These are phyloP conservation scores for Archegozetes longisetosus DNA, from an alignment of 1,140 invertebrate species.

Conservation along the genomic window DNA sequence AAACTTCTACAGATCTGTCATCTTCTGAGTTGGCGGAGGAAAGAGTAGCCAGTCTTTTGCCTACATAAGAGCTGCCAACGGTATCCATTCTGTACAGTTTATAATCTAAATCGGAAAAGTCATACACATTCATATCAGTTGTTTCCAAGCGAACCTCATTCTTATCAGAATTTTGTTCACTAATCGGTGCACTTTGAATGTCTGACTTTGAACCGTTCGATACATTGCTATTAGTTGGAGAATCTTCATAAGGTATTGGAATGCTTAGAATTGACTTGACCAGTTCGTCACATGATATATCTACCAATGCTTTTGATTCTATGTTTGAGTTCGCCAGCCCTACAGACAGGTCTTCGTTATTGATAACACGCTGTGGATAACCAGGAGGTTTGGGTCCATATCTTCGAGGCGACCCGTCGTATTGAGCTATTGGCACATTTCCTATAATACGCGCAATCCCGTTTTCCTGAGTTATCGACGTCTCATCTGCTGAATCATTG, in stretches of 20 bases:
- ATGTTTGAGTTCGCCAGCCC: neutral
- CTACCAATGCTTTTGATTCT: neutral
- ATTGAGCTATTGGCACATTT: constrained; percentile 70
- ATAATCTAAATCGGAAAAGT: constrained; percentile 60
- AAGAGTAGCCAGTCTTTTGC: constrained; percentile 46
- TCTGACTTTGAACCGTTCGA: neutral
- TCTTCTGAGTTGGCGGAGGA: constrained; percentile 18
- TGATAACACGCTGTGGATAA: constrained; percentile 12
- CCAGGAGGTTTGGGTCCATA: constrained; percentile 45
- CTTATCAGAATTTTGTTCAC: neutral
- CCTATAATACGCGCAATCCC: constrained; percentile 57
- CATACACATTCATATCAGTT: constrained; percentile 26
- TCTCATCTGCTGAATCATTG: neutral
- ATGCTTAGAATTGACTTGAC: constrained; percentile 8
- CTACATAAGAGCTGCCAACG: constrained; percentile 53
- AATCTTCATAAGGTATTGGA: constrained; percentile 1
- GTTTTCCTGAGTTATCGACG: constrained; percentile 18
- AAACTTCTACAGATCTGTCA: constrained; percentile 15
- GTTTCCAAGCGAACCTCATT: neutral
- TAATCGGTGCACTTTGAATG: neutral
- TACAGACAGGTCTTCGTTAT: constrained; percentile 1
- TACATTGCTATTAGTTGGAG: neutral
- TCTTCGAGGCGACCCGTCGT: constrained; percentile 71
- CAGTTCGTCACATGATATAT: constrained; percentile 19
- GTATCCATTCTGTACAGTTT: constrained; percentile 49